Conservation (phyloP, 2,888 invertebrate genomes). For the Sphaeridia pumilis region DNA sequence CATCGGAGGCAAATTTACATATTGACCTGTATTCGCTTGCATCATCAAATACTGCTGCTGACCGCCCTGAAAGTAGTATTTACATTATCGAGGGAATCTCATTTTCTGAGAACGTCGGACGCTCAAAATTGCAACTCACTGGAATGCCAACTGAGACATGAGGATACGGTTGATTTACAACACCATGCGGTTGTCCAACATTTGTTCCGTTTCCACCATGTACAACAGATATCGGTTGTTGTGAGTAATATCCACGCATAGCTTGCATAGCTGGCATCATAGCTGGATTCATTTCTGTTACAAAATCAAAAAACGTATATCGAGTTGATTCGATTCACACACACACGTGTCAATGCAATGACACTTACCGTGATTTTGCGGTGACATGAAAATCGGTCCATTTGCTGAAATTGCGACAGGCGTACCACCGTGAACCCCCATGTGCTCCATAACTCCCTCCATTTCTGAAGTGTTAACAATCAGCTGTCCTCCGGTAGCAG, state of each 20-base stretch:
- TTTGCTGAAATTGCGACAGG: constrained; percentile 16
- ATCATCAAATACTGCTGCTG: constrained; percentile 15
- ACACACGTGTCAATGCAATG: background rate
- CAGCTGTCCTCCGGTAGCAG: background rate
- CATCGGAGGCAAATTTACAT: constrained; percentile 1
- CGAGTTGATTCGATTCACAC: background rate
- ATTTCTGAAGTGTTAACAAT: background rate
- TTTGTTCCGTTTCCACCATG: no score
- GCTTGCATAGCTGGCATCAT: constrained; percentile 6
- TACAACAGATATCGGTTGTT: constrained; percentile 12
- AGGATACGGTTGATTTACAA: constrained; percentile 19
- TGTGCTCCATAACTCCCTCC: background rate
- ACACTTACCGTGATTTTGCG: constrained; percentile 18
- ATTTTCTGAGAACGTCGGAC: background rate
- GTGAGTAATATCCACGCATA: constrained; percentile 13
- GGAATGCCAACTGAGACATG: constrained; percentile 23
- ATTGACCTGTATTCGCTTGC: constrained; percentile 12
- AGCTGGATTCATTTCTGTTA: constrained; percentile 6
- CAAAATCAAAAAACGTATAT: background rate
- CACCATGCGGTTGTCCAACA: constrained; percentile 15
- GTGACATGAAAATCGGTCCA: constrained; percentile 17
- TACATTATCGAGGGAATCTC: background rate
- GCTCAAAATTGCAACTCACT: constrained; percentile 1
- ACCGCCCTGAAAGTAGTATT: background rate
- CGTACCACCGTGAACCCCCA: background rate